A percentile compares a stretch with the other conserved stretches of the same genome.
These are phyloP conservation scores for Dendrolimus houi DNA, from an alignment of 2,888 invertebrate species.

Conservation along the genomic window DNA sequence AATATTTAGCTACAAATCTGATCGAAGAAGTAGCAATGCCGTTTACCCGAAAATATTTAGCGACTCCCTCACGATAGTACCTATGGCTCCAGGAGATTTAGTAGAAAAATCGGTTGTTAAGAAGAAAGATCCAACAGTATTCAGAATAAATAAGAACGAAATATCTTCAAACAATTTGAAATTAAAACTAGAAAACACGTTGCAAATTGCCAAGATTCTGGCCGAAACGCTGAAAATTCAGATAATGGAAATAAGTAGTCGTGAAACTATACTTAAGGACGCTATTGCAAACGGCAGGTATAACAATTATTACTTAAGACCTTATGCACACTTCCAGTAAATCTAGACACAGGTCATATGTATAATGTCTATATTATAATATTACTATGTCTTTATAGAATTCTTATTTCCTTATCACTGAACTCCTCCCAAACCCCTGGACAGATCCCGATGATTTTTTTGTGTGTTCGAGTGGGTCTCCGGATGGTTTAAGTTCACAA, in stretches of 20 bases:
- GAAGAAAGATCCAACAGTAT: background rate
- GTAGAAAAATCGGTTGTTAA: background rate
- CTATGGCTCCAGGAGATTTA: conserved; percentile 7
- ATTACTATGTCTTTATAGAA: too few relatives aligned
- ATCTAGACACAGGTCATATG: too few relatives aligned
- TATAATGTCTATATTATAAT: too few relatives aligned
- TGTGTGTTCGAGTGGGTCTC: too few relatives aligned
- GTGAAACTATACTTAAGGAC: conserved; percentile 45
- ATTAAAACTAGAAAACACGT: conserved; percentile 31
- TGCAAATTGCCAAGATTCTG: conserved; percentile 36
- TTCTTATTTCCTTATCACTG: too few relatives aligned
- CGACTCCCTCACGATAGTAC: conserved; percentile 17
- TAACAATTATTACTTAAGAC: too few relatives aligned
- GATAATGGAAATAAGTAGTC: conserved; percentile 27
- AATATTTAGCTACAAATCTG: conserved; percentile 15
- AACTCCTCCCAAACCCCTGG: too few relatives aligned
- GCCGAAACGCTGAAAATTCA: conserved; percentile 36
- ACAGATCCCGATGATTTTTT: too few relatives aligned
- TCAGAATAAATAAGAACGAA: conserved; percentile 5
- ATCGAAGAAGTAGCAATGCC: conserved; percentile 14
- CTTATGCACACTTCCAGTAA: too few relatives aligned
- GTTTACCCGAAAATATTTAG: conserved; percentile 16
- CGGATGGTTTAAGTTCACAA: too few relatives aligned
- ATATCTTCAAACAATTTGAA: conserved; percentile 25
- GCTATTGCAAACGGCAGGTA: conserved; percentile 54